Base-by-base conservation (phyloP, 35 echinoderm and acorn worm species). In the Eucidaris tribuloides region DNA sequence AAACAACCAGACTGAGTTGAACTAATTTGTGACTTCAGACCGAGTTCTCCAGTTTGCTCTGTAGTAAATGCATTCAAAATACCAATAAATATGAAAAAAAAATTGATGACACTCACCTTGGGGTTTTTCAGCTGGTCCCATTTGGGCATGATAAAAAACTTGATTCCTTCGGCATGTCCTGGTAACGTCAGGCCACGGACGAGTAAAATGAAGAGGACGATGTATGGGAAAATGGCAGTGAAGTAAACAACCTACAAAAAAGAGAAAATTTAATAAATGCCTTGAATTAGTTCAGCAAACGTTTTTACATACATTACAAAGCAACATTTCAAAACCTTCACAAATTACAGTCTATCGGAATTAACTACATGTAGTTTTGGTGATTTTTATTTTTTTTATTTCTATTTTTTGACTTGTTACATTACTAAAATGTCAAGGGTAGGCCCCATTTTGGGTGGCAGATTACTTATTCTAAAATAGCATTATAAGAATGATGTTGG, bases 191-290 rank as follows among this genome's bases (percentile, higher is more conserved):
- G 32, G 22, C 94, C 94, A 52, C 94, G 90, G 19, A 97, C 43
- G 3, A 97, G 49, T 3, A 97, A 71, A 78, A 97, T 92, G 11
- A 88, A 33, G 14, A 97, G 86, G 40, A 97, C 90, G 18, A 97
- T 33, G 45, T 97, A 97, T 7, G 94, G 90, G 64, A 97, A 97
- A 11, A 86, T 85, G 37, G 94, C 94, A 28, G 94, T 97, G 79
- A 97, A 97, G 65, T 92, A 97, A 0, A 97, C 90, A 15, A 97
- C 94, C 94, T 97, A 48, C 5, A 56, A 54, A 83, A 13, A 62
- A 46, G 39, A 42, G 35, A 34, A 61, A 65, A 25, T 54, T 54
- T 59, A 59, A 28, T 24, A 28, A 18, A 59, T 11, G 2, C 20
- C 39, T 20, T 40, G 7, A 42, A 45, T 3, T 9, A 3, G 11